Base-by-base conservation (phyloP, 2,888 invertebrate species). In the Trichopria drosophilae region DNA sequence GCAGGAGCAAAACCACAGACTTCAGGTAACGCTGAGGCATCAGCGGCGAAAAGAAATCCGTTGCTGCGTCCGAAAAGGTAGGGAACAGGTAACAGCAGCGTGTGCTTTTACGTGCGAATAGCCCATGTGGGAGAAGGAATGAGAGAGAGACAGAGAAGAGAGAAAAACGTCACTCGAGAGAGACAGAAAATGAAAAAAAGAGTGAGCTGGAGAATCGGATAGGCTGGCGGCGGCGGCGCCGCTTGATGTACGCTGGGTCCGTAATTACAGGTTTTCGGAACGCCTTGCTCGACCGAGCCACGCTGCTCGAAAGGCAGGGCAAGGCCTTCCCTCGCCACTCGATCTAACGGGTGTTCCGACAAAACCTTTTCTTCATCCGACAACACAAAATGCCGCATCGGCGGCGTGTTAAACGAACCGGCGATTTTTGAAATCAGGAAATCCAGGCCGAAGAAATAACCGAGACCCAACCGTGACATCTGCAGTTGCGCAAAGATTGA, bases 221-320 rank as follows among this genome's bases (percentile, higher is more conserved):
- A 37, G 35, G 50, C 52, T 51, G 51, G 55, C 62, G 56, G 57
- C 63, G 71, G 70, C 73, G 73, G 73, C 72, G 71, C 63, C 71
- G 71, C 72, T 73, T 73, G 73, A 73, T 73, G 73, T 73, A 68
- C 71, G 68, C 67, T 70, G 72, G 73, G 69, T 68, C 68, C 72
- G 73, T 73, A 73, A 73, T 73, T 73, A 73, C 73, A 73, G 73
- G 73, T 72, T 73, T 73, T 73, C 62, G 64, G 65, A 64, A 66
- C 64, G 68, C 68, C 68, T 65, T 59, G 64, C 63, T 61, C 62
- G 52, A 63, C 60, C 61, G 59, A 61, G 64, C 60, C 61, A 65
- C 61, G 65, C 65, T 45, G 66, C 65, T 66, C 65, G 62, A n/a
- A n/a, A n/a, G n/a, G n/a, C n/a, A n/a, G n/a, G n/a, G n/a, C n/a